A percentile compares a stretch with the other conserved stretches of the same genome.
phyloP scores from a whole-genome alignment of 2,888 invertebrate species.

The Cloeon dipterum region DNA sequence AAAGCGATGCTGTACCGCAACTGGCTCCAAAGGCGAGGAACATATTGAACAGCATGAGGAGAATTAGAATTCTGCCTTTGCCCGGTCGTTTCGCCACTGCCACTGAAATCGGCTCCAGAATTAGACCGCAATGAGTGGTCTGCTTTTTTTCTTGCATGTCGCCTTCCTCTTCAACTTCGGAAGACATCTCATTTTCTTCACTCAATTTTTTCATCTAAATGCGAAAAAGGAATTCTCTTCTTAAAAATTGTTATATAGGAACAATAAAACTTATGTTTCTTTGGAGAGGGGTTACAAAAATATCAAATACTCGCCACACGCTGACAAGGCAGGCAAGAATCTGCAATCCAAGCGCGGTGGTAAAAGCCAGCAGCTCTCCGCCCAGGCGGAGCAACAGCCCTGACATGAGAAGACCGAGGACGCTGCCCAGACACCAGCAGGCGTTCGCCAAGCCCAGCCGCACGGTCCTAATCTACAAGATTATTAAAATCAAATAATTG shows the following conservation, averaged over 20 bases:
- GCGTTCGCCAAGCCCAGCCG: slow-evolving; percentile 5
- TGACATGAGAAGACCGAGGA: slow-evolving; percentile 4
- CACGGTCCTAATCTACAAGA: slow-evolving; percentile 2
- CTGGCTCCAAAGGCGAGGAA: slow-evolving; percentile 4
- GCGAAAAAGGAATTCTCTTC: too few relatives aligned
- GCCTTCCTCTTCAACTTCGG: not conserved
- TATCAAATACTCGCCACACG: not conserved
- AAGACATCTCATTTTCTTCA: too few relatives aligned
- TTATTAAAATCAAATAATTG: not conserved
- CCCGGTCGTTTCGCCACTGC: slow-evolving; percentile 1
- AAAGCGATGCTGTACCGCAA: too few relatives aligned
- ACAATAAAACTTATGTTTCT: too few relatives aligned
- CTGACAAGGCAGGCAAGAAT: not conserved
- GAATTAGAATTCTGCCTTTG: not conserved
- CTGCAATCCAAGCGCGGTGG: not conserved
- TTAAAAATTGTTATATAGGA: too few relatives aligned
- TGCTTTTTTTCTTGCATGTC: too few relatives aligned
- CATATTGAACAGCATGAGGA: slow-evolving; percentile 4
- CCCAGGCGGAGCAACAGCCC: slow-evolving; percentile 4
- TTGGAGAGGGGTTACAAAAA: too few relatives aligned
- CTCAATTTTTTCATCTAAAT: too few relatives aligned
- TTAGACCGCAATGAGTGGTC: too few relatives aligned
- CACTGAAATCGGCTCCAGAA: slow-evolving; percentile 3
- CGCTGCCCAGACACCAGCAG: slow-evolving; percentile 5
- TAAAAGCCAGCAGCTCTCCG: not conserved